Evolutionary conservation across 2,113 vertebrate genomes (phyloP).

Genomic region (Panthera uncia): DNA sequence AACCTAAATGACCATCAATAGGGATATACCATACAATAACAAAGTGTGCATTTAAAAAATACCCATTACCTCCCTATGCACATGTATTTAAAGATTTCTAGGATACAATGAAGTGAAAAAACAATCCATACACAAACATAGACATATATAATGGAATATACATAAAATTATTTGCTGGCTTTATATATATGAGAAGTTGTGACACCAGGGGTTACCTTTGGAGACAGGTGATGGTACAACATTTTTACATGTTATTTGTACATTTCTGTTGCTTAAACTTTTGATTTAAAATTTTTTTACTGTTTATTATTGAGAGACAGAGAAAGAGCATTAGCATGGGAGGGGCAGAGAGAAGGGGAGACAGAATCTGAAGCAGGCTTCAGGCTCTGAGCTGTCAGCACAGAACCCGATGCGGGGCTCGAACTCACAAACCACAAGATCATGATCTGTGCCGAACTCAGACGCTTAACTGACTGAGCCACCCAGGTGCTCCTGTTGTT

Average conservation of each 20-base stretch:
- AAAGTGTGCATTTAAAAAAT: background rate
- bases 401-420: accelerated
- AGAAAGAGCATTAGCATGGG: background rate
- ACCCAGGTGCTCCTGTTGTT: background rate
- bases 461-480: background rate
- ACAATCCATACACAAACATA: background rate
- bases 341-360: background rate
- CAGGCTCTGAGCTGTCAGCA: too few species aligned
- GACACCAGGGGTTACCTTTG: background rate
- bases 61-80: background rate
- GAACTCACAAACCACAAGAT: background rate
- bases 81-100: background rate
- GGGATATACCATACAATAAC: background rate
- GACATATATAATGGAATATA: background rate
- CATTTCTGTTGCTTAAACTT: background rate
- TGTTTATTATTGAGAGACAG: background rate
- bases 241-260: background rate
- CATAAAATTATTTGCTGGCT: background rate
- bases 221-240: background rate
- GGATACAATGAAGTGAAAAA: background rate
- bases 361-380: too few species aligned
- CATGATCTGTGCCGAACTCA: background rate
- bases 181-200: background rate
- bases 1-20: background rate
- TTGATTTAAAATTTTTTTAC: background rate